Evolutionary conservation across 1,140 invertebrate genomes (phyloP), one percentile per base, ranked within the genome.

Genomic region (Aphidius gifuensis): DNA sequence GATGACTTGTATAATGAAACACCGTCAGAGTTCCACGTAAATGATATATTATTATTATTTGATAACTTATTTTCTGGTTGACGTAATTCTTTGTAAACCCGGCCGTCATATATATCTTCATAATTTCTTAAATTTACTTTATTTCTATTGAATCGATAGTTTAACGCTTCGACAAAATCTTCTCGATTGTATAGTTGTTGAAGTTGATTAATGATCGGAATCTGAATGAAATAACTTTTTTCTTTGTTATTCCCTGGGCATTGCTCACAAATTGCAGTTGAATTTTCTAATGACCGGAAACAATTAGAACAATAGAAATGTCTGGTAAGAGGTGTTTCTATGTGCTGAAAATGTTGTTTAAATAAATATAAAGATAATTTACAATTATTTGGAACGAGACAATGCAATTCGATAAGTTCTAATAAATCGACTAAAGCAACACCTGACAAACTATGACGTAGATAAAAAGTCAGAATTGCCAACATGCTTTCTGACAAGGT

Each of bases 221-320:
- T 64, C 11, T 61, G 45, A 4, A 64, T 64, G 21, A 64, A 64
- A 50, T 60, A 64, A 21, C 9, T 40, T 1, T 58, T 3, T 23
- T 23, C 21, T 23, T 39, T n/a, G 2, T 55, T 56, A 2, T 21
- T 56, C 1, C 9, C n/a, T 9, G 6, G 11, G 32, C 58, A 64
- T 23, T 55, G 38, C 11, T 48, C 7, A 45, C 62, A 60, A 1
- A 0, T 0, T 4, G 45, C 21, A 8, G 2, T 21, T 6, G 32
- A 21, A 4, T 40, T 53, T 11, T 48, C 21, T 21, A 64, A 39
- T 39, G 53, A 32, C 6, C 38, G 2, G 38, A 46, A 57, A 58
- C 63, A 64, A 38, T 48, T 23, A 4, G 53, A 49, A 44, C 63
- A 60, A 38, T 61, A 65, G 45, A 65, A 61, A 38, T 64, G 58